Base-by-base conservation (phyloP, 2,888 invertebrate genomes). In the Amiota communis region DNA sequence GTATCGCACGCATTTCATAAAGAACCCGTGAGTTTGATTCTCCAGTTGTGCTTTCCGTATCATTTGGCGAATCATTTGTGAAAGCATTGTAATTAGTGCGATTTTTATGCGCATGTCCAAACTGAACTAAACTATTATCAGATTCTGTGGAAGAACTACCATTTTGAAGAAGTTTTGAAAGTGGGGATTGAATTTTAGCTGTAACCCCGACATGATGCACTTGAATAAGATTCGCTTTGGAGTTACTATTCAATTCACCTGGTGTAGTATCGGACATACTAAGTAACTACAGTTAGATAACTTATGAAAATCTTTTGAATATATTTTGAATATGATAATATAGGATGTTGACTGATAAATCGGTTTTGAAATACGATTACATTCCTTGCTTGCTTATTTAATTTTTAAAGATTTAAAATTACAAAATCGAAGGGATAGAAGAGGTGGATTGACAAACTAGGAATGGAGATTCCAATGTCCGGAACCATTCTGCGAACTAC, bases 161-260 rank as follows among this genome's bases (percentile, higher is more conserved):
- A n/a, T 79, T 81, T 11, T 82, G 84, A 15, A 88, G 63, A 1
- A 87, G 47, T 71, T 79, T 81, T 61, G 84, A 86, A 11, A 88
- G 59, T 0, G 89, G 89, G 0, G 88, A 88, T 23, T 85, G 80
- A 69, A 88, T 23, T 69, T 88, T 87, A 17, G 89, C 88, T 11
- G 88, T 88, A 0, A 88, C 88, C 1, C 88, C 88, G 17, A 88
- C 88, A 77, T 88, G 88, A 12, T 87, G 83, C 8, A 87, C 86
- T 72, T 87, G 82, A 70, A 87, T 87, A 20, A 87, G 79, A 63
- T 87, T 84, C 4, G 87, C 82, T 61, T 86, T 82, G 1, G 80
- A 81, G 57, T 77, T 79, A 20, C 78, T 74, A 17, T 74, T 77
- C 0, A 71, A 57, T 65, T 85, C 87, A 15, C 65, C 70, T 20